Conservation (phyloP, 2,888 invertebrate genomes). For the Psococerastis gibbosa region DNA sequence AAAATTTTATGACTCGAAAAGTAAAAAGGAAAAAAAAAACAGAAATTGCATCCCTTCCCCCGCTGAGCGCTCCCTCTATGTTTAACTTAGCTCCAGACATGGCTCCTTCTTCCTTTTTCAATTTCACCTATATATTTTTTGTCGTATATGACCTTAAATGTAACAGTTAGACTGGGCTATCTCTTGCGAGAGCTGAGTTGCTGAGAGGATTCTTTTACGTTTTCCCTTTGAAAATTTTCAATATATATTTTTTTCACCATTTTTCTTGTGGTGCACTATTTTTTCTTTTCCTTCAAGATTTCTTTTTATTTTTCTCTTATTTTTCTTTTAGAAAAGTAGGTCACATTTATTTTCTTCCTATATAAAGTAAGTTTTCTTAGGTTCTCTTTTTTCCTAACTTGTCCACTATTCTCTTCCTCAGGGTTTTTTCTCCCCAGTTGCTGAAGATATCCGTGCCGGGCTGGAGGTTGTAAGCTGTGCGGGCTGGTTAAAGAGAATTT, state of each 20-base stretch:
- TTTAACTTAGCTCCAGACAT: constrained; percentile 1
- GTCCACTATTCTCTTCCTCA: constrained; percentile 10
- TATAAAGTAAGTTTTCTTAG: constrained; percentile 10
- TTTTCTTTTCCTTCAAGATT: constrained; percentile 11
- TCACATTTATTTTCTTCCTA: constrained; percentile 10
- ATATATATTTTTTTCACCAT: constrained; percentile 10
- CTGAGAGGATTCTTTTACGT: not conserved
- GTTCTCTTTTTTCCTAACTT: constrained; percentile 9
- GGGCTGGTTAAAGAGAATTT: too few relatives aligned
- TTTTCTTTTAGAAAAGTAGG: constrained; percentile 11
- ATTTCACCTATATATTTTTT: constrained; percentile 11
- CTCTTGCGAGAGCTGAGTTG: not conserved
- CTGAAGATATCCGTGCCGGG: not conserved
- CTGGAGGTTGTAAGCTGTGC: too few relatives aligned
- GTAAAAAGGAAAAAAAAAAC: constrained; percentile 9
- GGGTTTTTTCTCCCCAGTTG: not conserved
- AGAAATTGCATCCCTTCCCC: constrained; percentile 10
- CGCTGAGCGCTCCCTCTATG: constrained; percentile 1
- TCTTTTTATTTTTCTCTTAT: constrained; percentile 11
- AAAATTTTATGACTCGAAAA: constrained; percentile 10
- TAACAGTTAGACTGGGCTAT: constrained; percentile 8
- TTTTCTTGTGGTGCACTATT: constrained; percentile 11
- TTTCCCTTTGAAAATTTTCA: constrained; percentile 9
- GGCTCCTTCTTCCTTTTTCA: constrained; percentile 1
- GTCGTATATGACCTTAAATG: constrained; percentile 11